Evolutionary conservation across 2,888 invertebrate species (phyloP).

Genomic region (Rhogogaster chlorosoma): DNA sequence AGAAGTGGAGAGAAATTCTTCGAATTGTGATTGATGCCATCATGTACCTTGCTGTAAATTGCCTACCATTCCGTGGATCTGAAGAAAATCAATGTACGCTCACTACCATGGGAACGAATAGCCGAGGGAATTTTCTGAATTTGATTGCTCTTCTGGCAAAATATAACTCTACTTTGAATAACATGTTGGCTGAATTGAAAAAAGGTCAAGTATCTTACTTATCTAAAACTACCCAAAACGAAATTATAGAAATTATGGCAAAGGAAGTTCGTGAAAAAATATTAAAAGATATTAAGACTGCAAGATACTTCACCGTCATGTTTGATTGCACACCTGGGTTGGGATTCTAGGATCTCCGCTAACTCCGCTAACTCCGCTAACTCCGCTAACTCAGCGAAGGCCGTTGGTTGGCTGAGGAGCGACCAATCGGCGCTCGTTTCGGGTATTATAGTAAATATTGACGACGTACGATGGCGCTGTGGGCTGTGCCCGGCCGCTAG

Average conservation of each 20-base stretch:
- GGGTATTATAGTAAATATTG: too few species aligned
- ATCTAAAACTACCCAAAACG: slow-evolving; percentile 21
- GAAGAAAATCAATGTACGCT: slow-evolving; percentile 52
- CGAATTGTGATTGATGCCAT: slow-evolving; percentile 54
- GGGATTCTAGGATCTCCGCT: too few species aligned
- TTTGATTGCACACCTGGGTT: slow-evolving; percentile 70
- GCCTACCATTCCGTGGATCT: slow-evolving; percentile 57
- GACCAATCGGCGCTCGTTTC: too few species aligned
- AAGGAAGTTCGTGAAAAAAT: slow-evolving; percentile 59
- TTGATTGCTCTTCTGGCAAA: slow-evolving; percentile 53
- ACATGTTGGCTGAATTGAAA: slow-evolving; percentile 15
- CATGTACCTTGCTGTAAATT: slow-evolving; percentile 55
- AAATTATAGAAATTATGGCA: slow-evolving; percentile 52
- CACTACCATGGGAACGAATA: slow-evolving; percentile 50
- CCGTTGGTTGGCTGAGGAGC: too few species aligned
- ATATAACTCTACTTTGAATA: slow-evolving; percentile 4
- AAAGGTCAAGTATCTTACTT: slow-evolving; percentile 33
- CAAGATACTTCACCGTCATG: slow-evolving; percentile 65
- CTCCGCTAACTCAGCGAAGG: too few species aligned
- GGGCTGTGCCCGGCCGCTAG: too few species aligned
- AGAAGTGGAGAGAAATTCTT: slow-evolving; percentile 55
- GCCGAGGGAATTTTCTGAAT: slow-evolving; percentile 63
- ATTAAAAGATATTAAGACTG: slow-evolving; percentile 56
- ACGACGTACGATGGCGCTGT: too few species aligned
- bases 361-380: too few species aligned